Conservation (phyloP, 2,113 vertebrate genomes). For the Bos indicus region DNA sequence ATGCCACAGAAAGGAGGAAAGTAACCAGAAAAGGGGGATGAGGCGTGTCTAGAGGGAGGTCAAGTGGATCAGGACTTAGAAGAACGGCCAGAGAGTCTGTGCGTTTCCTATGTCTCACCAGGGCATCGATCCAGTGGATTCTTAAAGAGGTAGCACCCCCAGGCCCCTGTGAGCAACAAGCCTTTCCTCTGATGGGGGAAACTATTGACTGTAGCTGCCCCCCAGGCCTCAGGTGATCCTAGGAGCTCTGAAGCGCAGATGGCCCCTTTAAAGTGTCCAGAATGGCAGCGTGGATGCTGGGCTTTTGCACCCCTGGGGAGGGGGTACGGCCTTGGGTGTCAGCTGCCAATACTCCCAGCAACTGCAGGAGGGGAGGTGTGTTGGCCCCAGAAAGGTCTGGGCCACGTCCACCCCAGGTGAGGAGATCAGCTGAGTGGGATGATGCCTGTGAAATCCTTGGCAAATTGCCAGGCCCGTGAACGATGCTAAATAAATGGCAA, state of each 20-base stretch:
- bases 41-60: not conserved
- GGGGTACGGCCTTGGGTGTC: fast-evolving
- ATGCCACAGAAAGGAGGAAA: not conserved
- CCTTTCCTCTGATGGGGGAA: not conserved
- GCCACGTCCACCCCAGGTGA: fast-evolving
- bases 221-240: not conserved
- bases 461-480: fast-evolving
- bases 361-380: not conserved
- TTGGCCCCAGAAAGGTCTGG: not conserved
- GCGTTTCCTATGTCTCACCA: not conserved
- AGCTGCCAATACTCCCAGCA: not conserved
- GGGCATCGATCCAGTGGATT: not conserved
- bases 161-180: not conserved
- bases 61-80: not conserved
- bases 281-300: not conserved
- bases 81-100: not conserved
- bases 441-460: fast-evolving
- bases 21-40: not conserved
- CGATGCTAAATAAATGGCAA: not conserved
- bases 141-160: too few relatives aligned
- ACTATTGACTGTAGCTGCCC: too few relatives aligned
- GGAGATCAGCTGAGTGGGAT: too few relatives aligned
- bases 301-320: not conserved
- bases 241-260: not conserved
- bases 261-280: not conserved